phyloP scores from a whole-genome alignment of 1,140 invertebrate genomes.

The Solenopsis fugax region DNA sequence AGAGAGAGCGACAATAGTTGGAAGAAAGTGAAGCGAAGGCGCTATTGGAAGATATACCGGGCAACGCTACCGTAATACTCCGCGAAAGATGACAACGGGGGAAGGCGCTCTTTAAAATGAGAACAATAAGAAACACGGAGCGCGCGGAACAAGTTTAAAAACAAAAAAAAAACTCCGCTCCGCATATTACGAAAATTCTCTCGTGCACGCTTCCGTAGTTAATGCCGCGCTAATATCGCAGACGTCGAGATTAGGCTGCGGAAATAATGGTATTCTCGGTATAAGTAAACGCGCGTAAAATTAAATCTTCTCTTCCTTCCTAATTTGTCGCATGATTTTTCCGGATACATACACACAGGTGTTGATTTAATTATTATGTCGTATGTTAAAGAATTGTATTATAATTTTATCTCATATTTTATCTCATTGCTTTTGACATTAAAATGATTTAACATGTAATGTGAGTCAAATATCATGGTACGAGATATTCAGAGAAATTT shows the following conservation, averaged over 20 bases:
- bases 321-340: neutral
- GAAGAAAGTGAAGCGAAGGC: conserved; percentile 19
- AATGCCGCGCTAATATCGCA: conserved; percentile 9
- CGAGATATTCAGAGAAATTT: neutral
- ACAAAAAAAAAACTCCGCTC: conserved; percentile 45
- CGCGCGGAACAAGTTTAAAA: conserved; percentile 43
- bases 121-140: conserved; percentile 21
- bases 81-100: conserved; percentile 21
- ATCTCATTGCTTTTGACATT: neutral
- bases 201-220: neutral
- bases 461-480: neutral
- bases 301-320: neutral
- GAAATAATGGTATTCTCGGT: neutral
- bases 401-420: neutral
- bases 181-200: conserved; percentile 55
- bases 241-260: neutral
- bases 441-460: neutral
- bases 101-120: neutral
- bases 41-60: conserved; percentile 54
- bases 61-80: conserved; percentile 56
- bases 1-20: conserved; percentile 43
- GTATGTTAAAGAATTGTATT: too few species aligned
- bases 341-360: neutral
- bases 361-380: neutral
- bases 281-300: neutral